A percentile compares a stretch with the other conserved stretches of the same genome.
Evolutionary conservation across 2,888 invertebrate species (phyloP).

Genomic region (Tryphoninae sp.): DNA sequence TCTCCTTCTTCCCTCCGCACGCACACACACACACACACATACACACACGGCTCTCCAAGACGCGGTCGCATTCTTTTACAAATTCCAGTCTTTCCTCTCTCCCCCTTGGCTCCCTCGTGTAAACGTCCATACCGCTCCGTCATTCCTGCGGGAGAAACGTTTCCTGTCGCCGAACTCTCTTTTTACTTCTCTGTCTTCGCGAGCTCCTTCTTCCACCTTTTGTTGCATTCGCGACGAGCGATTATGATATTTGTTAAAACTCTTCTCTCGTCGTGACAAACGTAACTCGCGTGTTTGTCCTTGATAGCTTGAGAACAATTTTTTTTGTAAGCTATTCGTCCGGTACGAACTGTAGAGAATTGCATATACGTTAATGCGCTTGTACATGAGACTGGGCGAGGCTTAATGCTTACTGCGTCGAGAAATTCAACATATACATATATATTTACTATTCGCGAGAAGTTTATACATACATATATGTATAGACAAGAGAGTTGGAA

Average conservation of each 20-base stretch:
- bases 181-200: slow-evolving; percentile 13
- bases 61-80: slow-evolving; percentile 73
- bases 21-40: slow-evolving; percentile 26
- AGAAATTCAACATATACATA: slow-evolving; percentile 1
- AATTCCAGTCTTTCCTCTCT: slow-evolving; percentile 68
- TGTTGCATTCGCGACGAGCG: slow-evolving; percentile 41
- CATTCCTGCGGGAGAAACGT: slow-evolving; percentile 71
- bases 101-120: slow-evolving; percentile 19
- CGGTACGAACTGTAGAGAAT: not conserved
- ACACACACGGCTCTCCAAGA: slow-evolving; percentile 27
- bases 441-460: slow-evolving; percentile 15
- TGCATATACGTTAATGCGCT: not conserved
- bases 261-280: not conserved
- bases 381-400: slow-evolving; percentile 24
- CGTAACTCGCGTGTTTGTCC: not conserved
- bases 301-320: too few species aligned
- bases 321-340: too few species aligned
- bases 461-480: not conserved
- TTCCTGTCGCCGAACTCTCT: slow-evolving; percentile 71
- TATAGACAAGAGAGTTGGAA: slow-evolving; percentile 36
- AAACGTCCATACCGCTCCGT: slow-evolving; percentile 47
- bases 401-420: slow-evolving; percentile 2
- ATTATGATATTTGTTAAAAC: slow-evolving; percentile 55
- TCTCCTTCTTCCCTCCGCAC: slow-evolving; percentile 26
- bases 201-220: slow-evolving; percentile 21